Evolutionary conservation across 2,797 vertebrate genomes (phyloP), one percentile per base, ranked within the genome.

Genomic region (Falco peregrinus): DNA sequence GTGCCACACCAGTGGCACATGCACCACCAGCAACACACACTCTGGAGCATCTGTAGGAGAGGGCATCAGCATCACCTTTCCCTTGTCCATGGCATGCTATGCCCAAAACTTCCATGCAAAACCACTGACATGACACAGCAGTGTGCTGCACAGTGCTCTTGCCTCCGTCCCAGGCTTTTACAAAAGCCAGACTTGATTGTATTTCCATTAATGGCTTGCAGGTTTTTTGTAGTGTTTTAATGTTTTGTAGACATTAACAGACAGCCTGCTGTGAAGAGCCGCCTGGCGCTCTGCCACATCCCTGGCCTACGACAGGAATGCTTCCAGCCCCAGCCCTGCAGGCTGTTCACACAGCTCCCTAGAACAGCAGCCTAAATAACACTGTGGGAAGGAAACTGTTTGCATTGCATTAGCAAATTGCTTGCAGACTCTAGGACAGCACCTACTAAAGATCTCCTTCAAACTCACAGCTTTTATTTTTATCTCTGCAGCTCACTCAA

Each of bases 1-100:
- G 24, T 19, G 48, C 28, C 11, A 0, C 4, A 51, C n/a, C 57
- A 53, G 57, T 53, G 51, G 11, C 26, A 33, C 0, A 0, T 37
- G 22, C 12, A 22, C 20, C 25, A 10, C 39, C 33, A 26, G 41
- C 35, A 83, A 35, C 2, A 2, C 59, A 37, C 2, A 0, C 14
- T n/a, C 47, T 4, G 17, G 15, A 87, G 45, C 59, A 45, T 4
- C 70, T 4, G 0, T 6, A n/a, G 50, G 33, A 69, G 6, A 53
- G 5, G 39, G 25, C 9, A 48, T 35, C 48, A 15, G 45, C 35
- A 50, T 13, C 31, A 6, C 3, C 0, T 11, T 45, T 33, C 53
- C 43, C 21, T 50, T 10, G 29, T 2, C 29, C 4, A 1, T 1
- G 14, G 43, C 35, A 67, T 7, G 0, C 16, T 8, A 1, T 16